A percentile compares a stretch with the other conserved stretches of the same genome.
Conservation (phyloP, 2,113 vertebrate species). For the Phalacrocorax brasilianus region DNA sequence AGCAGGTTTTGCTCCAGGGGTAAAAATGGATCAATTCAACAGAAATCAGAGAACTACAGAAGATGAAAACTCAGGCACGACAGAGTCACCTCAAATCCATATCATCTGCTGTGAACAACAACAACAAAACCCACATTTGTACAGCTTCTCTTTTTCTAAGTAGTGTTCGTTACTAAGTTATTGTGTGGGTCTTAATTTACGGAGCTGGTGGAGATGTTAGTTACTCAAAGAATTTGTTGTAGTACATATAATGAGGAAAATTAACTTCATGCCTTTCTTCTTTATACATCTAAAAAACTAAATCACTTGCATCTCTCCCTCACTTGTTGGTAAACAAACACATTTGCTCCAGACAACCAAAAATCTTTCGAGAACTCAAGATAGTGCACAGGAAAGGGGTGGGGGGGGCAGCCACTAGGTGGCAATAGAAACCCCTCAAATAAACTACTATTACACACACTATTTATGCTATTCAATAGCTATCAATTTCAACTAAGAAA, state of each 20-base stretch:
- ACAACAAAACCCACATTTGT: not conserved
- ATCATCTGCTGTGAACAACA: not conserved
- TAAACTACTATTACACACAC: not conserved
- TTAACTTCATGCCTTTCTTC: not conserved
- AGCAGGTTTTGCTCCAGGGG: not conserved
- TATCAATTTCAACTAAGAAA: not conserved
- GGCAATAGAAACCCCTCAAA: slow-evolving; percentile 74
- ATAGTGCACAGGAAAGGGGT: too few relatives aligned
- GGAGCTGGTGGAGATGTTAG: not conserved
- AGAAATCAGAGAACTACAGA: not conserved
- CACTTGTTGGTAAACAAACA: not conserved
- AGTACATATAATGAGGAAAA: not conserved
- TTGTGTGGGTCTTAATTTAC: not conserved
- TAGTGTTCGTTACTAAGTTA: not conserved
- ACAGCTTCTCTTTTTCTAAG: not conserved
- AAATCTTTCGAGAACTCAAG: too few relatives aligned
- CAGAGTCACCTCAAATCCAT: not conserved
- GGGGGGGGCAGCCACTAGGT: slow-evolving; percentile 66
- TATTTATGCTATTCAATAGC: fast-evolving
- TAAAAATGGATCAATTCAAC: not conserved
- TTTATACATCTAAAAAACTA: not conserved
- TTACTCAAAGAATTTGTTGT: not conserved
- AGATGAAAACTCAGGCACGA: not conserved
- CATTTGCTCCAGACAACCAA: not conserved
- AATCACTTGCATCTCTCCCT: not conserved